phyloP scores from a whole-genome alignment of 2,888 invertebrate genomes.

The Acleris holmiana region DNA sequence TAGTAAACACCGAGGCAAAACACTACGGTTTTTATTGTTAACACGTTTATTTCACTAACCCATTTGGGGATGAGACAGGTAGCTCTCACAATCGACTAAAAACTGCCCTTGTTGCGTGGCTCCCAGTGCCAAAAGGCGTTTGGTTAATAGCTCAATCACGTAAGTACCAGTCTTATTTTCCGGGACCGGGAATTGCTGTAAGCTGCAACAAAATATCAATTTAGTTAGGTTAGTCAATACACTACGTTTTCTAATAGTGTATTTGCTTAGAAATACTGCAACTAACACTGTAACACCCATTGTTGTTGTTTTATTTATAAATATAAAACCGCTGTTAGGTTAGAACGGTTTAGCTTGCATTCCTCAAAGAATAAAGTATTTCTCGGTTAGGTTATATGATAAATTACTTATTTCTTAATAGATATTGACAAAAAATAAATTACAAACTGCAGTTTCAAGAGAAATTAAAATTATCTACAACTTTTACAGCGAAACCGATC shows the following conservation, averaged over 20 bases:
- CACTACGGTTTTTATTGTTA: background rate
- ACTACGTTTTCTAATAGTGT: background rate
- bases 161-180: constrained; percentile 96
- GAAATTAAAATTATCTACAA: background rate
- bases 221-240: background rate
- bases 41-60: constrained; percentile 63
- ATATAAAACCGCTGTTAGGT: constrained; percentile 30
- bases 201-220: constrained; percentile 69
- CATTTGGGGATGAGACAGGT: constrained; percentile 90
- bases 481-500: too few species aligned
- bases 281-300: constrained; percentile 88
- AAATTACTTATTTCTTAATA: background rate
- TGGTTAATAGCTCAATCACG: constrained; percentile 93
- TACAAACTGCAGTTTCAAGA: background rate
- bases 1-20: too few species aligned
- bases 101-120: constrained; percentile 95
- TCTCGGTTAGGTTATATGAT: too few species aligned
- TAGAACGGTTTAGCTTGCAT: constrained; percentile 1
- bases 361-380: background rate
- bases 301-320: constrained; percentile 41
- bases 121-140: constrained; percentile 93
- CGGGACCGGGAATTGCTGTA: constrained; percentile 94
- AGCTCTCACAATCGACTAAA: constrained; percentile 97
- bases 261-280: constrained; percentile 18
- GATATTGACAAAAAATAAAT: background rate